These are phyloP conservation scores for Protophormia terraenovae DNA, from an alignment of 2,888 invertebrate genomes.

Conservation along the genomic window DNA sequence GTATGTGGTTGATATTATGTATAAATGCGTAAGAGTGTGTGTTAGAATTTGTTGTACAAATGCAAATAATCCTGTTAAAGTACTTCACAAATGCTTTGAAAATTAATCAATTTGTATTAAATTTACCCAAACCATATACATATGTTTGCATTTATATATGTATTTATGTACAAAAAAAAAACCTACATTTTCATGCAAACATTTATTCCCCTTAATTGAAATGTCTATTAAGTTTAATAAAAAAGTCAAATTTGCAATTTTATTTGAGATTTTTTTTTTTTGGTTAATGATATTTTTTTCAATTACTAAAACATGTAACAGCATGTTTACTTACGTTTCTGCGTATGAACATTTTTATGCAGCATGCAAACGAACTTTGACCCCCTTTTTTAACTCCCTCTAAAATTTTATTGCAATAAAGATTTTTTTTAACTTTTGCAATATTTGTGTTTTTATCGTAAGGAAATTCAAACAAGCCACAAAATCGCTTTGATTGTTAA, in stretches of 20 bases:
- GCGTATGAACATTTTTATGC: not conserved
- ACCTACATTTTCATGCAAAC: not conserved
- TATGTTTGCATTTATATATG: not conserved
- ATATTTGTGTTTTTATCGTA: slow-evolving; percentile 42
- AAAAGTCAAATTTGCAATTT: slow-evolving; percentile 23
- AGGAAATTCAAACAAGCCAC: slow-evolving; percentile 67
- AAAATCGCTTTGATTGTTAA: slow-evolving; percentile 69
- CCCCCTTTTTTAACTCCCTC: slow-evolving; percentile 3
- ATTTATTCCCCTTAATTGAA: slow-evolving; percentile 45
- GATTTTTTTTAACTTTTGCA: not conserved
- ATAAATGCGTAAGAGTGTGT: not conserved
- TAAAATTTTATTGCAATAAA: not conserved
- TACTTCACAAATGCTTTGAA: slow-evolving; percentile 47
- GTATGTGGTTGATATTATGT: not conserved
- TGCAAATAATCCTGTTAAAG: slow-evolving; percentile 52
- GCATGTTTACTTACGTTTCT: not conserved
- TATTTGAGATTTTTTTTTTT: not conserved
- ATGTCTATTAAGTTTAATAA: slow-evolving; percentile 48
- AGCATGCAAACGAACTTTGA: slow-evolving; percentile 23
- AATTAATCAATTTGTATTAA: slow-evolving; percentile 59
- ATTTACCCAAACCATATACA: not conserved
- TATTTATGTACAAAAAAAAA: not conserved
- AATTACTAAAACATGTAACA: slow-evolving; percentile 36
- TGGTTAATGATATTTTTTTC: slow-evolving; percentile 15
- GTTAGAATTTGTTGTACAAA: not conserved